Evolutionary conservation across 2,113 vertebrate species (phyloP).

Genomic region (Chaetops frenatus): DNA sequence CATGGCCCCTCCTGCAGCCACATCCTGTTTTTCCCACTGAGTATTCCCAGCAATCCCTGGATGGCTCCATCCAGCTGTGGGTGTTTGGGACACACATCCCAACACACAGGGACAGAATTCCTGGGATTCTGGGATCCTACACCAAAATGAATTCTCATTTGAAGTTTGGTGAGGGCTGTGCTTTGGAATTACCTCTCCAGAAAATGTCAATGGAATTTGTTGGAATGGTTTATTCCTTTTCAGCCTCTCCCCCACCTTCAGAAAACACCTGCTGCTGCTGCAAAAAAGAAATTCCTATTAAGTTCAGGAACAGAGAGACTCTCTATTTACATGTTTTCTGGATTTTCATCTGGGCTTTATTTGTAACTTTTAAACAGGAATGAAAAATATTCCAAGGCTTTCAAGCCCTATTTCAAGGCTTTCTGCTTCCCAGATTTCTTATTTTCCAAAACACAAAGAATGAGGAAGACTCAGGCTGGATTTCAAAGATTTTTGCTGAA

Average conservation of each 20-base stretch:
- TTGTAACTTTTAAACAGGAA: neutral
- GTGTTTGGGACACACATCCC: neutral
- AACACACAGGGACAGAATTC: neutral
- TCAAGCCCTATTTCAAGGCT: neutral
- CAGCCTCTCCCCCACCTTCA: neutral
- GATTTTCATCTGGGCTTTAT: neutral
- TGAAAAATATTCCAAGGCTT: neutral
- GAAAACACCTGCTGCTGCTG: neutral
- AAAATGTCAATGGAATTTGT: neutral
- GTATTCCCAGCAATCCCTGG: neutral
- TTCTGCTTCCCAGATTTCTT: neutral
- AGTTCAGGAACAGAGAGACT: neutral
- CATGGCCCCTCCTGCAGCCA: neutral
- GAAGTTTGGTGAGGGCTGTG: neutral
- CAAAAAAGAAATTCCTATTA: neutral
- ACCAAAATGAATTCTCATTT: neutral
- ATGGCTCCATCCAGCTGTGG: neutral
- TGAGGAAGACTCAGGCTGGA: fast-evolving
- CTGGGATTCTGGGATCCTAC: neutral
- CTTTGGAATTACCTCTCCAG: neutral
- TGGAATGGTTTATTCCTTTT: neutral
- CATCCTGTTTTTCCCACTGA: neutral
- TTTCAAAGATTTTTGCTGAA: neutral
- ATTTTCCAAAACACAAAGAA: neutral
- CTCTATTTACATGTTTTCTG: neutral